Conservation (phyloP, 2,888 invertebrate species). For the Metallyticus violacea region DNA sequence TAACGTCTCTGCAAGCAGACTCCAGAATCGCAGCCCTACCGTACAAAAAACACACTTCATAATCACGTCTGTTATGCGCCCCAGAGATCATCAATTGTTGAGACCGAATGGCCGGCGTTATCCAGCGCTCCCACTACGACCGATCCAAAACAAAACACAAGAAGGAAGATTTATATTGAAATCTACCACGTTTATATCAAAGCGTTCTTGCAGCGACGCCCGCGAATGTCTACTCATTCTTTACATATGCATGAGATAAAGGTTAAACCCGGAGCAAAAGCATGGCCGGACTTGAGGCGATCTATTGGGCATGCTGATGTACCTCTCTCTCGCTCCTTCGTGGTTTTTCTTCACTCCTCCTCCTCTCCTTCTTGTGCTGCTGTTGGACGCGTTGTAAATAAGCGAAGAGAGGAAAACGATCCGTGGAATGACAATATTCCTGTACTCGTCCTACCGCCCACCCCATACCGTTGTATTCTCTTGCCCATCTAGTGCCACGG, state of each 20-base stretch:
- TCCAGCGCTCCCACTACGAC: background rate
- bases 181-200: slow-evolving; percentile 20
- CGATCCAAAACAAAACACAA: slow-evolving; percentile 3
- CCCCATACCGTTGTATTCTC: background rate
- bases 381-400: slow-evolving; percentile 7
- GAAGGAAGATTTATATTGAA: slow-evolving; percentile 12
- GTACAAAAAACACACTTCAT: background rate
- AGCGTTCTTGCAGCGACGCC: background rate
- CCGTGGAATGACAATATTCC: slow-evolving; percentile 16
- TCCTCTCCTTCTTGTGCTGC: background rate
- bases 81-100: background rate
- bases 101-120: background rate
- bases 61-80: background rate
- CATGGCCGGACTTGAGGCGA: slow-evolving; percentile 2
- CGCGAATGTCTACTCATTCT: background rate
- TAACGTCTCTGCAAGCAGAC: background rate
- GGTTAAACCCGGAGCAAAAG: background rate
- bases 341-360: background rate
- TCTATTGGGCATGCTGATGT: slow-evolving; percentile 25
- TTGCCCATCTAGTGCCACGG: background rate
- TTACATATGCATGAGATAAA: slow-evolving; percentile 25
- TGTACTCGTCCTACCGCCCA: background rate
- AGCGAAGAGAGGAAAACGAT: slow-evolving; percentile 2
- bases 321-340: background rate
- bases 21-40: too few species aligned